Base-by-base conservation (phyloP, 1,140 invertebrate species). In the Orchesella cincta region DNA sequence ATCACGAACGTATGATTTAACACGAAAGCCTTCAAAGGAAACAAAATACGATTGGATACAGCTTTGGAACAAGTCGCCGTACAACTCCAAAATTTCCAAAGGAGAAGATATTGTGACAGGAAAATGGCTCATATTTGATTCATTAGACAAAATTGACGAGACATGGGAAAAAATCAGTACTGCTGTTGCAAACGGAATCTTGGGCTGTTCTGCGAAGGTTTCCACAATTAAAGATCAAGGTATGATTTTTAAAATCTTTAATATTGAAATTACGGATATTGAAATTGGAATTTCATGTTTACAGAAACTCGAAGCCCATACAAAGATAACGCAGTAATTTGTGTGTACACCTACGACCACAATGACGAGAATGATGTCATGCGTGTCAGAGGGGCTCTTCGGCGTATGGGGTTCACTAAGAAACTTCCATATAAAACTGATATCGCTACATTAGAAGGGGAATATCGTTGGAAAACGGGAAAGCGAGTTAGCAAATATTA, bases 351-450 rank as follows among this genome's bases (percentile, higher is more conserved):
- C 2, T 74, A 76, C 33, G 71, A 79, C 33, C 73, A 52, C 29
- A 76, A 35, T 3, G 78, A 79, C 57, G 71, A 77, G 64, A 26
- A 1, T 26, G 78, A 79, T 62, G 78, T 79, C 5, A 62, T 74
- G 35, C 12, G 78, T 54, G 78, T 79, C 23, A 64, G 78, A 16
- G 23, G 64, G 39, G 39, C 23, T 5, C 51, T 79, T 23, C 31
- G 78, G 12, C n/a, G 62, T 1, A n/a, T 79, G 18, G 78, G 78
- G 36, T 79, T 76, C 29, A 62, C 57, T 28, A 34, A 71, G 51
- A 73, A 62, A 33, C 29, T 79, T 12, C 64, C 46, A 20, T 79
- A 79, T 70, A 79, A 79, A 51, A 52, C 78, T 1, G 75, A 79
- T 73, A 46, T 5, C 3, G 78, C 36, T 28, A 73, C 78, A 20